These are phyloP conservation scores for Chionomys nivalis DNA, from an alignment of 2,113 vertebrate species.

Conservation along the genomic window DNA sequence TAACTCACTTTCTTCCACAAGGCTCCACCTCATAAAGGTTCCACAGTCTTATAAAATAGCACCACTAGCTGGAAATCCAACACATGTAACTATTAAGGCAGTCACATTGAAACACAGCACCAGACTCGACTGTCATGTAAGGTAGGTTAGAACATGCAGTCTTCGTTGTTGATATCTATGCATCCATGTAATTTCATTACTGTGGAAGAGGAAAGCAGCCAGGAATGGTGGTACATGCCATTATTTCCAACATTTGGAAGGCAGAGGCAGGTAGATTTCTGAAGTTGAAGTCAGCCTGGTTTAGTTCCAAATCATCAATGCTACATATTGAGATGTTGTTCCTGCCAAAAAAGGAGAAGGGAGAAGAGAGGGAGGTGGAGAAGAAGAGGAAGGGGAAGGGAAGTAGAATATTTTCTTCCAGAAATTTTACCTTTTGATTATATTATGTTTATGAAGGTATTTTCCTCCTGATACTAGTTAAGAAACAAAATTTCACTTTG, in stretches of 20 bases:
- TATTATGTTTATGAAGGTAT: not conserved
- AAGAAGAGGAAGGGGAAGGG: not conserved
- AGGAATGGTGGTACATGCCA: not conserved
- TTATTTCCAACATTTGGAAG: not conserved
- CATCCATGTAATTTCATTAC: not conserved
- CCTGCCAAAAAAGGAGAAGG: not conserved
- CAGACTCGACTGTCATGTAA: not conserved
- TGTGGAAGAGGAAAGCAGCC: not conserved
- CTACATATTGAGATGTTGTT: not conserved
- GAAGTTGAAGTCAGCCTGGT: not conserved
- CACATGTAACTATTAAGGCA: not conserved
- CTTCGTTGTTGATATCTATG: not conserved
- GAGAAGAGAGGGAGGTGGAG: too few species aligned
- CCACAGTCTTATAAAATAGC: not conserved
- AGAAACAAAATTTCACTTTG: not conserved
- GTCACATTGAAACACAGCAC: not conserved
- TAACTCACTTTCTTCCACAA: not conserved
- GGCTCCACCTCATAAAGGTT: not conserved
- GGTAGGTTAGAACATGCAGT: not conserved
- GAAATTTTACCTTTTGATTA: conserved; percentile 45
- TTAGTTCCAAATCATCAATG: not conserved
- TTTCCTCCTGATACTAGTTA: not conserved
- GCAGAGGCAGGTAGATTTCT: not conserved
- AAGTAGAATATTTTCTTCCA: conserved; percentile 22
- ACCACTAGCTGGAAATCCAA: not conserved